Conservation (phyloP, 53 echinoderm and acorn worm species). For the Paelopatides confundens region DNA sequence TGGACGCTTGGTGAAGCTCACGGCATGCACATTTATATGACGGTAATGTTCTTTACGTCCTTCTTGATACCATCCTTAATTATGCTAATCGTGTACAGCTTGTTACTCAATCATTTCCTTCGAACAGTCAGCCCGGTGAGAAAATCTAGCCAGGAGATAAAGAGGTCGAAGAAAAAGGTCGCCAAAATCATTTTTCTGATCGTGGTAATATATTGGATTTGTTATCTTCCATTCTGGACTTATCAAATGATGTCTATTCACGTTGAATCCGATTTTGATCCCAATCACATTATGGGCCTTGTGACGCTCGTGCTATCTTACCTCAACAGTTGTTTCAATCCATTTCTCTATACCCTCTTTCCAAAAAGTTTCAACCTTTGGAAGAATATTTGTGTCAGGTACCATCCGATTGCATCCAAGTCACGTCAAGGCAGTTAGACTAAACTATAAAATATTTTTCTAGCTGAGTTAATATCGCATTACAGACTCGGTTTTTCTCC, state of each 20-base stretch:
- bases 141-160: conserved; percentile 49
- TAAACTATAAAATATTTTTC: too few relatives aligned
- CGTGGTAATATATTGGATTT: conserved; percentile 71
- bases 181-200: conserved; percentile 75
- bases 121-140: conserved; percentile 59
- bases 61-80: conserved; percentile 69
- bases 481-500: too few relatives aligned
- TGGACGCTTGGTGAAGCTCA: conserved; percentile 56
- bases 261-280: conserved; percentile 37
- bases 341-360: conserved; percentile 74
- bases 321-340: conserved; percentile 76
- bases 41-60: conserved; percentile 52
- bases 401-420: neutral
- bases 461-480: too few relatives aligned
- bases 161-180: conserved; percentile 58
- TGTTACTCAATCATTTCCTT: conserved; percentile 62
- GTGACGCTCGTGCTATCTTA: conserved; percentile 65
- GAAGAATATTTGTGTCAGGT: conserved; percentile 5
- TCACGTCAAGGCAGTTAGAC: conserved; percentile 31
- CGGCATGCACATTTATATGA: conserved; percentile 48
- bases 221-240: conserved; percentile 75
- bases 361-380: conserved; percentile 73
- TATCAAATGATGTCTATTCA: conserved; percentile 55
- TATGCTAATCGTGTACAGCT: conserved; percentile 56
- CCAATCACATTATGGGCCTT: conserved; percentile 51